These are phyloP conservation scores for Istiophorus platypterus DNA, from an alignment of 2,113 vertebrate genomes.

Conservation along the genomic window DNA sequence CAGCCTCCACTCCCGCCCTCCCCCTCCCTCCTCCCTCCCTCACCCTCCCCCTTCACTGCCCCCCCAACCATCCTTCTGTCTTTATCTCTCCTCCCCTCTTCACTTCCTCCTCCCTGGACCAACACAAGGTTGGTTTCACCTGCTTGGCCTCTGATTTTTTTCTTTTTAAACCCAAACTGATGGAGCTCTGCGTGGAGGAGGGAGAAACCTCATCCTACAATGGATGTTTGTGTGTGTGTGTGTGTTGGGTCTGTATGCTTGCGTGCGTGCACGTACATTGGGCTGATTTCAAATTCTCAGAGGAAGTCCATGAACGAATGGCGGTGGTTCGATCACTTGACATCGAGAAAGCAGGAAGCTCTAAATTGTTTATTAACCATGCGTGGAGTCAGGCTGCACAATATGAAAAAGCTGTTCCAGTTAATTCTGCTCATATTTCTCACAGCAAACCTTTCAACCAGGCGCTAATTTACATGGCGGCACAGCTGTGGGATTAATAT, in stretches of 20 bases:
- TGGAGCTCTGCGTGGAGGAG: background rate
- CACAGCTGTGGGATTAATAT: background rate
- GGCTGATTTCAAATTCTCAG: slow-evolving; percentile 15
- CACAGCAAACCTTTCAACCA: background rate
- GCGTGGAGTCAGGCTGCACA: slow-evolving; percentile 7
- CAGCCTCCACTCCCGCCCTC: background rate
- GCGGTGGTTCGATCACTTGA: slow-evolving; percentile 1
- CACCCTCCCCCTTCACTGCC: slow-evolving; percentile 6
- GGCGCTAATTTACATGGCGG: background rate
- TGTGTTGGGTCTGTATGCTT: no score
- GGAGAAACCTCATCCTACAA: background rate
- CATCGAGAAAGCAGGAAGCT: slow-evolving; percentile 16
- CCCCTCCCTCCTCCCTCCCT: background rate
- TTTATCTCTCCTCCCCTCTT: background rate
- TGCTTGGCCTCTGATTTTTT: slow-evolving; percentile 1
- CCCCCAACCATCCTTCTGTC: slow-evolving; percentile 21
- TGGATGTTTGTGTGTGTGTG: slow-evolving; percentile 6
- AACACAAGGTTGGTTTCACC: background rate
- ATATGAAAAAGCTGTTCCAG: slow-evolving; percentile 4
- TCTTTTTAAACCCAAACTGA: background rate
- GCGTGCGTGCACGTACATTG: slow-evolving; percentile 4
- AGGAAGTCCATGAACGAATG: slow-evolving; percentile 27
- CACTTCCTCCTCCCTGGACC: background rate
- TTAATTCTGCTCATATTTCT: background rate
- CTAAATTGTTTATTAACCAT: slow-evolving; percentile 34